Conservation (phyloP, 2,797 vertebrate species). For the Lagocephalus sceleratus region DNA sequence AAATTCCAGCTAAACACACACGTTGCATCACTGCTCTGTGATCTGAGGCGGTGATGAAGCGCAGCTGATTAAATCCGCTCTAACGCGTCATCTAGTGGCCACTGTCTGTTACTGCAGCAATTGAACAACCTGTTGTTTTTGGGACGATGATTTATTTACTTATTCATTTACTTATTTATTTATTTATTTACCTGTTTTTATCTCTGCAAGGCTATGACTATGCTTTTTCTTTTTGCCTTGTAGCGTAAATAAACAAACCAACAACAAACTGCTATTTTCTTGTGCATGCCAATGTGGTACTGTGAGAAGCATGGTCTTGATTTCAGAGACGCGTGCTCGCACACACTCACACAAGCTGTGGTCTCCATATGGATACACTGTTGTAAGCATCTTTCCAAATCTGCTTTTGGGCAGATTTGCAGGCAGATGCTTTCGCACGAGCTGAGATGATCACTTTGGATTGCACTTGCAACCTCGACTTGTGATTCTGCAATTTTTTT, state of each 20-base stretch:
- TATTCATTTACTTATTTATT: no score
- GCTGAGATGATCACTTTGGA: constrained; percentile 37
- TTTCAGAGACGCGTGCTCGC: neutral
- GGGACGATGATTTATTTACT: neutral
- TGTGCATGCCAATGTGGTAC: no score
- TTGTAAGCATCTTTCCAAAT: constrained; percentile 33
- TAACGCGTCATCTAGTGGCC: constrained; percentile 33
- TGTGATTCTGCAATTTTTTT: constrained; percentile 12
- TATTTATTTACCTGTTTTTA: no score
- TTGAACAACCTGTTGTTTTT: neutral
- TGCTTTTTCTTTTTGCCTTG: no score
- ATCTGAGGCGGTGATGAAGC: constrained; percentile 16
- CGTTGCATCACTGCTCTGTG: constrained; percentile 7
- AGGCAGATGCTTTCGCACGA: constrained; percentile 33
- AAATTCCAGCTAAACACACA: constrained; percentile 24
- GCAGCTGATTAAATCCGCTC: neutral
- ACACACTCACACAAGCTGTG: constrained; percentile 20
- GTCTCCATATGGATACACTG: constrained; percentile 23
- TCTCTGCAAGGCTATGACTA: no score
- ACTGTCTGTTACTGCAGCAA: constrained; percentile 4
- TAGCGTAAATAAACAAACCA: no score
- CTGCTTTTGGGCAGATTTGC: constrained; percentile 41
- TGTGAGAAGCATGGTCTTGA: neutral
- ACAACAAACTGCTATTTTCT: no score
- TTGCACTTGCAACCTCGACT: constrained; percentile 10